Evolutionary conservation across 2,113 vertebrate genomes (phyloP).

Genomic region (Cichladusa arquata): DNA sequence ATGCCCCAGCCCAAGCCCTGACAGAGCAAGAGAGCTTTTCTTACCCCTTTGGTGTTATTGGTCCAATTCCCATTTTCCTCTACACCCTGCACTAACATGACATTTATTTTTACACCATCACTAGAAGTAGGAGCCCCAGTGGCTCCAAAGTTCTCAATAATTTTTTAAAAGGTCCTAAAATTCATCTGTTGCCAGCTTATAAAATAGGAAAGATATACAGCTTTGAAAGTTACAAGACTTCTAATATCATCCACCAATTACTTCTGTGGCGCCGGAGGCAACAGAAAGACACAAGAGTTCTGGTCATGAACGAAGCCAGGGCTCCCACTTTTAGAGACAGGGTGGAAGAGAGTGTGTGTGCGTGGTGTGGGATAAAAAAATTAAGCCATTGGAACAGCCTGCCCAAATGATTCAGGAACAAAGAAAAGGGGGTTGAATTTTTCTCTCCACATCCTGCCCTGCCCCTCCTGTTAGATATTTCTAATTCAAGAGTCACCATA

Average conservation of each 20-base stretch:
- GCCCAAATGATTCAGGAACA: not conserved
- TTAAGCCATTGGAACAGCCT: not conserved
- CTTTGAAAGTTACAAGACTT: not conserved
- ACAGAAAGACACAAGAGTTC: not conserved
- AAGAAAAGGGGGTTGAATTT: not conserved
- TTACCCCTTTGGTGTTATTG: not conserved
- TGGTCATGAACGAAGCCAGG: not conserved
- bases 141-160: slow-evolving; percentile 22
- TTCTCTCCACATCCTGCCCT: not conserved
- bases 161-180: slow-evolving; percentile 54
- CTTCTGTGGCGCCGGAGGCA: not conserved
- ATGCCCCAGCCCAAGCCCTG: not conserved
- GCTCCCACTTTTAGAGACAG: not conserved
- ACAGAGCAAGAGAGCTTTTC: not conserved
- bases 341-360: not conserved
- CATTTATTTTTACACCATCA: slow-evolving; percentile 16
- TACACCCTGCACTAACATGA: not conserved
- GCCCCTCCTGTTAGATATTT: not conserved
- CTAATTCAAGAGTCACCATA: not conserved
- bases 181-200: slow-evolving; percentile 44
- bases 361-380: not conserved
- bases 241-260: slow-evolving; percentile 4
- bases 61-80: not conserved
- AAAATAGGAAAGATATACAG: slow-evolving; percentile 41
- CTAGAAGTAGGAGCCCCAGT: not conserved